A percentile compares a stretch with the other conserved stretches of the same genome.
These are phyloP conservation scores for Ernsta delagoae DNA, from an alignment of 2,888 invertebrate species.

Conservation along the genomic window DNA sequence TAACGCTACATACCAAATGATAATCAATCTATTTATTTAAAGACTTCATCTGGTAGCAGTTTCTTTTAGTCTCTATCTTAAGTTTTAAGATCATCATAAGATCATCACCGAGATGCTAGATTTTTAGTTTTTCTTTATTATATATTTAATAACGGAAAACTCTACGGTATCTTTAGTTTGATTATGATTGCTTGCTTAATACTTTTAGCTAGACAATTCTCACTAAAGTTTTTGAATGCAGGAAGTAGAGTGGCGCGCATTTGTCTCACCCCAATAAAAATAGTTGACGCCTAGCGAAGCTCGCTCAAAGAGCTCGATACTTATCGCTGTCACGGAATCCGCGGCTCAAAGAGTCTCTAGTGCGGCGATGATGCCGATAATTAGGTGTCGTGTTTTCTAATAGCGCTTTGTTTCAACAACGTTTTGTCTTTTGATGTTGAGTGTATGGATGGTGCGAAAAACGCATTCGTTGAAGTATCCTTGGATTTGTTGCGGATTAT, in stretches of 20 bases:
- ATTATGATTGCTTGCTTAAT: no score
- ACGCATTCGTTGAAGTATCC: conserved; percentile 8
- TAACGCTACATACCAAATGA: no score
- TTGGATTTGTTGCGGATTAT: conserved; percentile 3
- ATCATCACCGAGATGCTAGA: neutral
- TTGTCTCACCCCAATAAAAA: conserved; percentile 16
- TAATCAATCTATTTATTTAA: no score
- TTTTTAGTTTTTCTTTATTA: no score
- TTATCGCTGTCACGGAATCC: conserved; percentile 36
- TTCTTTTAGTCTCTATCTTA: no score
- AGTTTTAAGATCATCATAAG: no score
- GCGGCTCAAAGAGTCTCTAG: conserved; percentile 26
- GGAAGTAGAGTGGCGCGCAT: neutral
- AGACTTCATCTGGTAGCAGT: no score
- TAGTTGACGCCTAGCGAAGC: conserved; percentile 27
- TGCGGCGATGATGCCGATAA: conserved; percentile 35
- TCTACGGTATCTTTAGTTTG: neutral
- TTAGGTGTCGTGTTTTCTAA: conserved; percentile 38
- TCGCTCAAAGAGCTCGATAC: conserved; percentile 29
- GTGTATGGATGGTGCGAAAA: conserved; percentile 27
- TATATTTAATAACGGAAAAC: neutral
- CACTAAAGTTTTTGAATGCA: neutral
- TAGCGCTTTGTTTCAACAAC: conserved; percentile 32
- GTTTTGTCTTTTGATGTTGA: conserved; percentile 31
- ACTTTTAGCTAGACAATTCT: neutral